Evolutionary conservation across 2,888 invertebrate species (phyloP).

Genomic region (Formica aserva): DNA sequence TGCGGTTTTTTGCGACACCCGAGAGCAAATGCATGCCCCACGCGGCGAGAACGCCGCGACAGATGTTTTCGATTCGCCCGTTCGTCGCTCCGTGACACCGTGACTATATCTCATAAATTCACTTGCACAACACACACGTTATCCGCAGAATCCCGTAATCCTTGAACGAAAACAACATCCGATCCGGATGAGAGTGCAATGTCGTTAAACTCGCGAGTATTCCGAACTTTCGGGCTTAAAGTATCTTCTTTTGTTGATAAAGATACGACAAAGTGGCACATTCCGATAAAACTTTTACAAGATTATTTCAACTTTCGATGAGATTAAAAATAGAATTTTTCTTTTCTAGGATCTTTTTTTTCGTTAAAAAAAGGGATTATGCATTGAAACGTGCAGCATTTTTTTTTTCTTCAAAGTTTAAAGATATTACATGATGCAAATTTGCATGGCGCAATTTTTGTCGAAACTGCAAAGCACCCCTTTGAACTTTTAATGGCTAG

Average conservation of each 20-base stretch:
- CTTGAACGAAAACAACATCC: constrained; percentile 29
- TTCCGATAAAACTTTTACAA: background rate
- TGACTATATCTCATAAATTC: constrained; percentile 39
- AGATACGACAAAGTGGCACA: background rate
- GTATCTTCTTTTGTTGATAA: background rate
- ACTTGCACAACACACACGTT: constrained; percentile 33
- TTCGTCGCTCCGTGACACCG: constrained; percentile 49
- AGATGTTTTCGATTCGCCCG: constrained; percentile 68
- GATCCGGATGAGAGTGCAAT: background rate
- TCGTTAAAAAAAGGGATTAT: background rate
- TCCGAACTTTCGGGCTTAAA: background rate
- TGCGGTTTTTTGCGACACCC: constrained; percentile 62
- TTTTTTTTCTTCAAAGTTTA: background rate
- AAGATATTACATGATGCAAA: background rate
- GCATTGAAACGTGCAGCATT: background rate
- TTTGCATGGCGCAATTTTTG: background rate
- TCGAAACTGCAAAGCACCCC: background rate
- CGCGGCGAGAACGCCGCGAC: constrained; percentile 70
- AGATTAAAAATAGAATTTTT: background rate
- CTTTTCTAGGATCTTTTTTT: background rate
- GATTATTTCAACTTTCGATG: background rate
- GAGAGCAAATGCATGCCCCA: constrained; percentile 71
- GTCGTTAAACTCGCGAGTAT: constrained; percentile 12
- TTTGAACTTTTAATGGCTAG: background rate
- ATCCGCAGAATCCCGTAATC: constrained; percentile 37